Conservation (phyloP, 2,888 invertebrate genomes). For the Cosmopolites sordidus region DNA sequence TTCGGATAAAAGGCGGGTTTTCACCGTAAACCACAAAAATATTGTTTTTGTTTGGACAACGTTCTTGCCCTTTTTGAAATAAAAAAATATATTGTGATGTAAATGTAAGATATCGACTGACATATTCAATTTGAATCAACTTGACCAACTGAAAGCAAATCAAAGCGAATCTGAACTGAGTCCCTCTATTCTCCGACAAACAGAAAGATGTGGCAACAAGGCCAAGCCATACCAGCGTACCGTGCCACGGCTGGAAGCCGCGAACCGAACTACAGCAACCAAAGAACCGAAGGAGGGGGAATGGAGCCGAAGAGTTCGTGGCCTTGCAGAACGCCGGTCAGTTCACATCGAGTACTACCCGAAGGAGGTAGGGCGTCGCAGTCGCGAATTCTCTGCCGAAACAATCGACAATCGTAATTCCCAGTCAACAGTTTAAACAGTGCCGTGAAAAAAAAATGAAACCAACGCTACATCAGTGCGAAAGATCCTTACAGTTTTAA, state of each 20-base stretch:
- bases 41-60: too few species aligned
- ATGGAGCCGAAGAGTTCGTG: conserved; percentile 45
- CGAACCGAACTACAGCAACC: conserved; percentile 26
- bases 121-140: too few species aligned
- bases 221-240: conserved; percentile 16
- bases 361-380: conserved; percentile 7
- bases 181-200: background rate
- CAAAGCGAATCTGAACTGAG: too few species aligned
- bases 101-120: too few species aligned
- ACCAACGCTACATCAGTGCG: background rate
- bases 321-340: conserved; percentile 45
- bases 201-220: conserved; percentile 12
- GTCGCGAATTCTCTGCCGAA: background rate
- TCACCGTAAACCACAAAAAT: too few species aligned
- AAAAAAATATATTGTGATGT: too few species aligned
- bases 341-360: conserved; percentile 52
- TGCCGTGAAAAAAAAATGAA: background rate
- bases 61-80: too few species aligned
- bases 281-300: conserved; percentile 44
- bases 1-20: background rate
- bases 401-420: background rate
- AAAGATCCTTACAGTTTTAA: background rate
- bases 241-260: conserved; percentile 9
- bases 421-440: background rate
- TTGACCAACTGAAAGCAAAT: too few species aligned